A percentile compares a stretch with the other conserved stretches of the same genome.
These are phyloP conservation scores for Rhizomys pruinosus DNA, from an alignment of 2,113 vertebrate species.

Conservation along the genomic window DNA sequence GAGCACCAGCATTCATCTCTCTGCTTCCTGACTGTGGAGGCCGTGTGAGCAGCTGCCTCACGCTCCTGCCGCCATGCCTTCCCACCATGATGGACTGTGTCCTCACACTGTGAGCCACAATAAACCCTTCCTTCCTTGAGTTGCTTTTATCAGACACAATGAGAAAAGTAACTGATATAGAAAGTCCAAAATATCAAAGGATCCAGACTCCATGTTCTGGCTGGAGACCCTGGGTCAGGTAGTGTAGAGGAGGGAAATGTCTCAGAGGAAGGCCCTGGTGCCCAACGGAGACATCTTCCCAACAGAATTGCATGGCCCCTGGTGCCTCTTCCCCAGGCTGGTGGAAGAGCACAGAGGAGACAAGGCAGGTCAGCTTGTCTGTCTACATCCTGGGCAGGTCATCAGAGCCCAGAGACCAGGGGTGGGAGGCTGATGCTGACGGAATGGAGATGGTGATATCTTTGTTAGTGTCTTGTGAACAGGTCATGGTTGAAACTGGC, in stretches of 20 bases:
- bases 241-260: neutral
- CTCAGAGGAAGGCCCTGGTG: neutral
- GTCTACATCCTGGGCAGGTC: neutral
- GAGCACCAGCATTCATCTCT: neutral
- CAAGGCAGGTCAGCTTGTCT: neutral
- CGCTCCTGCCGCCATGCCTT: neutral
- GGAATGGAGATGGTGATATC: fast-evolving
- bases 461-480: neutral
- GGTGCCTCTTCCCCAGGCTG: neutral
- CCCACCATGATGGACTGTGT: neutral
- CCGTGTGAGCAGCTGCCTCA: neutral
- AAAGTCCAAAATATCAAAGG: neutral
- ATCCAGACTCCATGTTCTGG: neutral
- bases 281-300: neutral
- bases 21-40: neutral
- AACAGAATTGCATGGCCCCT: neutral
- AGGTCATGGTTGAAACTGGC: neutral
- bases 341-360: neutral
- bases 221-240: neutral
- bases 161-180: neutral
- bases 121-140: neutral
- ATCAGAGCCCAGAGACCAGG: neutral
- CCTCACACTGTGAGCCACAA: neutral
- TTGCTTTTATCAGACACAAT: neutral
- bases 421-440: neutral